These are phyloP conservation scores for Galerucella calmariensis DNA, from an alignment of 2,888 invertebrate species.

Conservation along the genomic window DNA sequence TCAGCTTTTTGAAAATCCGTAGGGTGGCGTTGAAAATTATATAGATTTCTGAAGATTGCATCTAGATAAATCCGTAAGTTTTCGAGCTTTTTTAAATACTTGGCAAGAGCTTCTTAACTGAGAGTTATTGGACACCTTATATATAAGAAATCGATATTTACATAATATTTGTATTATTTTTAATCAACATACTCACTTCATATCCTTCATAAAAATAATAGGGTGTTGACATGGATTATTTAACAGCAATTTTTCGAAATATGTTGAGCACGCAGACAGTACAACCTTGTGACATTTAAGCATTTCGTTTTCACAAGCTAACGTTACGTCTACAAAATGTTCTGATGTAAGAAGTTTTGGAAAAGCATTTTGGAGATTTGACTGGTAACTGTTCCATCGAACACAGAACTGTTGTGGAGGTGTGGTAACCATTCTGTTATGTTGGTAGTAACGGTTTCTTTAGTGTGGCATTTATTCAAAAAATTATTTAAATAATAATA, in stretches of 20 bases:
- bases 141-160: too few species aligned
- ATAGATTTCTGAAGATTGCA: too few species aligned
- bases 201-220: conserved; percentile 85
- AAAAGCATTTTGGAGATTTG: conserved; percentile 81
- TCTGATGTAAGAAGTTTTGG: conserved; percentile 80
- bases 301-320: conserved; percentile 88
- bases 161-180: not conserved
- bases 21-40: too few species aligned
- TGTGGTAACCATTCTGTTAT: conserved; percentile 48
- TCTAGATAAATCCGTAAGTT: too few species aligned
- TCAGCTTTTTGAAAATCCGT: too few species aligned
- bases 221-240: conserved; percentile 90
- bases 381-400: conserved; percentile 85
- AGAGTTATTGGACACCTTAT: too few species aligned
- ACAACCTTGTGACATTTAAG: conserved; percentile 89
- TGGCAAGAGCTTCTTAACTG: too few species aligned
- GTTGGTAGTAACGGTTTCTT: conserved; percentile 12
- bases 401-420: conserved; percentile 78
- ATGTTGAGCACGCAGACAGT: conserved; percentile 85
- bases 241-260: conserved; percentile 81
- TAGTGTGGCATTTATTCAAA: conserved; percentile 26
- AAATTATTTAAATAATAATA: conserved; percentile 19
- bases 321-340: conserved; percentile 88
- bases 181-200: conserved; percentile 68
- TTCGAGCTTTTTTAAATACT: too few species aligned